Evolutionary conservation across 1,140 invertebrate genomes (phyloP), one percentile per base, ranked within the genome.

Genomic region (Leucophenga varia): DNA sequence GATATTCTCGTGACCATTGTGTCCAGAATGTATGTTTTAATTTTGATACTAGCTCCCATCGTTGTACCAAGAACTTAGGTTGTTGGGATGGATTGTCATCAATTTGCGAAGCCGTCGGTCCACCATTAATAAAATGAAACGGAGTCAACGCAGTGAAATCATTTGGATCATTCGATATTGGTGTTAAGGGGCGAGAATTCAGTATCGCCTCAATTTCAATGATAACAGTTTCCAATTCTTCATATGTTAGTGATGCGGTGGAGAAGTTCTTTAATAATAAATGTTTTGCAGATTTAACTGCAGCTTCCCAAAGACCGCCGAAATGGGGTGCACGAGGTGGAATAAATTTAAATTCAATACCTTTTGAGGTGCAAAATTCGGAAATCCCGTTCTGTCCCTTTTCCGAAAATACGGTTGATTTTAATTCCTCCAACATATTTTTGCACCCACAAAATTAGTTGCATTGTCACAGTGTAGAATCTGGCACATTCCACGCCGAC

Each of bases 91-190:
- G n/a, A n/a, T n/a, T n/a, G n/a, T n/a, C n/a, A n/a, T n/a, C n/a
- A n/a, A n/a, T n/a, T n/a, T n/a, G n/a, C n/a, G n/a, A n/a, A n/a
- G n/a, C n/a, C n/a, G n/a, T n/a, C n/a, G 67, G 57, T 10, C 54
- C 38, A 9, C 63, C 72, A 47, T 63, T 73, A 1, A 75, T 34
- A 48, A 67, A 75, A 64, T 75, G 69, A 7, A 59, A 61, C 3
- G 73, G 67, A 10, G 72, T 69, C 2, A 73, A 40, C 8, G 54
- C 40, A 7, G 14, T 21, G 0, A 57, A 34, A 36, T 73, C 64
- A 17, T 51, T 47, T 13, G 57, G 54, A 36, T 67, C 34, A 13
- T 53, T 47, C 18, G 59, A 59, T 2, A 75, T 17, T 19, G 55
- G 47, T 5, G 49, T 52, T 3, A 43, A 37, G 9, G 64, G 5